Conservation (phyloP, 1,140 invertebrate genomes). For the Achroia grisella region DNA sequence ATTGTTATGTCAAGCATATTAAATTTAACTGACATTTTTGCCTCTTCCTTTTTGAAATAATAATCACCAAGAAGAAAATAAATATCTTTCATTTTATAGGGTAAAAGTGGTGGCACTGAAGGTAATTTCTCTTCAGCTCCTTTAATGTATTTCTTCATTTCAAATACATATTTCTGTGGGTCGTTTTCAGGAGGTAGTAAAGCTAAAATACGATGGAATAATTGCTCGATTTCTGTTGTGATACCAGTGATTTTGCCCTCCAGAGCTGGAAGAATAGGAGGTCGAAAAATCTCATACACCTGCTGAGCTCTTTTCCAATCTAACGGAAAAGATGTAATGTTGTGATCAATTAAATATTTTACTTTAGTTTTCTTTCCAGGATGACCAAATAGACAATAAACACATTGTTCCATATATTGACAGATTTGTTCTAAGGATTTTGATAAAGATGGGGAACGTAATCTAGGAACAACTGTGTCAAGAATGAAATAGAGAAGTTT, state of each 20-base stretch:
- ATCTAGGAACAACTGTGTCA: conserved; percentile 80
- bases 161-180: conserved; percentile 74
- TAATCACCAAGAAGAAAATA: conserved; percentile 94
- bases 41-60: conserved; percentile 91
- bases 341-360: conserved; percentile 87
- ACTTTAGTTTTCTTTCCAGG: conserved; percentile 84
- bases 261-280: conserved; percentile 86
- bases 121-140: conserved; percentile 75
- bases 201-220: conserved; percentile 84
- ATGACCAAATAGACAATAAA: conserved; percentile 92
- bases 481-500: conserved; percentile 85
- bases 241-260: conserved; percentile 86
- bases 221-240: conserved; percentile 82
- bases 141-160: conserved; percentile 80
- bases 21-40: conserved; percentile 84
- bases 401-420: conserved; percentile 89
- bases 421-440: conserved; percentile 76
- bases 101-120: conserved; percentile 57
- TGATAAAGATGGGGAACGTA: conserved; percentile 75
- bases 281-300: conserved; percentile 89
- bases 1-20: conserved; percentile 88
- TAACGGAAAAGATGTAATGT: conserved; percentile 80
- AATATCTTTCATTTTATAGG: conserved; percentile 79
- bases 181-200: conserved; percentile 81
- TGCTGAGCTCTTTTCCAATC: conserved; percentile 85